Percentiles rank a stretch among this genome's conserved stretches.
Conservation (phyloP, 1,140 invertebrate species). For the Drosophila prosaltans region DNA sequence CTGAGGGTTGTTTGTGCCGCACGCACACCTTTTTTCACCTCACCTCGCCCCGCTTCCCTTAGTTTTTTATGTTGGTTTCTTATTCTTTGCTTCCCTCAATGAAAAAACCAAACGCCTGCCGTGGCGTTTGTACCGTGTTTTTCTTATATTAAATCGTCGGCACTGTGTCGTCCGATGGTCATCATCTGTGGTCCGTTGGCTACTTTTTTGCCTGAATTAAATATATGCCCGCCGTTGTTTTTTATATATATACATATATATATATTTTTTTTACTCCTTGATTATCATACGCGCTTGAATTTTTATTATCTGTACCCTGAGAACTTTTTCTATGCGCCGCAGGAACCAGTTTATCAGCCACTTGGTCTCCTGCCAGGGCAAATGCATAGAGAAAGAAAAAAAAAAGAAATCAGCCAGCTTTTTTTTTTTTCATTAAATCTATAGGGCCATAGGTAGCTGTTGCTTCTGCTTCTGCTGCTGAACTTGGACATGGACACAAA, state of each 20-base stretch:
- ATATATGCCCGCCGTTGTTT: slow-evolving; percentile 61
- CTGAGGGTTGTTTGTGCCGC: slow-evolving; percentile 71
- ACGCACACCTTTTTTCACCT: slow-evolving; percentile 57
- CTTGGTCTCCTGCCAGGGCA: slow-evolving; percentile 79
- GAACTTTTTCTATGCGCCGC: slow-evolving; percentile 79
- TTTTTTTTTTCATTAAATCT: slow-evolving; percentile 70
- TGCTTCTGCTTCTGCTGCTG: slow-evolving; percentile 15
- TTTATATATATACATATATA: slow-evolving; percentile 53
- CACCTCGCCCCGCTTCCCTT: slow-evolving; percentile 29
- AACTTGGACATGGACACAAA: slow-evolving; percentile 59
- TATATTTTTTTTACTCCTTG: slow-evolving; percentile 61
- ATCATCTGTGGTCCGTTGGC: slow-evolving; percentile 51
- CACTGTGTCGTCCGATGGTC: slow-evolving; percentile 56
- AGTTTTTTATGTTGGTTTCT: slow-evolving; percentile 5
- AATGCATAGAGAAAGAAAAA: slow-evolving; percentile 26
- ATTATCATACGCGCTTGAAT: slow-evolving; percentile 82
- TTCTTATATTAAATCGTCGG: slow-evolving; percentile 80
- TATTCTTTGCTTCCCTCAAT: slow-evolving; percentile 14
- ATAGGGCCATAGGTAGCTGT: slow-evolving; percentile 56
- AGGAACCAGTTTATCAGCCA: slow-evolving; percentile 81
- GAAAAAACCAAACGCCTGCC: slow-evolving; percentile 55
- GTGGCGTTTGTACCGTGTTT: slow-evolving; percentile 52
- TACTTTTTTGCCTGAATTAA: slow-evolving; percentile 80
- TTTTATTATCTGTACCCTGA: slow-evolving; percentile 83
- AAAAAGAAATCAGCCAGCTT: slow-evolving; percentile 50